Evolutionary conservation across 2,888 invertebrate genomes (phyloP).

Genomic region (Melikaiella ostensackeni): DNA sequence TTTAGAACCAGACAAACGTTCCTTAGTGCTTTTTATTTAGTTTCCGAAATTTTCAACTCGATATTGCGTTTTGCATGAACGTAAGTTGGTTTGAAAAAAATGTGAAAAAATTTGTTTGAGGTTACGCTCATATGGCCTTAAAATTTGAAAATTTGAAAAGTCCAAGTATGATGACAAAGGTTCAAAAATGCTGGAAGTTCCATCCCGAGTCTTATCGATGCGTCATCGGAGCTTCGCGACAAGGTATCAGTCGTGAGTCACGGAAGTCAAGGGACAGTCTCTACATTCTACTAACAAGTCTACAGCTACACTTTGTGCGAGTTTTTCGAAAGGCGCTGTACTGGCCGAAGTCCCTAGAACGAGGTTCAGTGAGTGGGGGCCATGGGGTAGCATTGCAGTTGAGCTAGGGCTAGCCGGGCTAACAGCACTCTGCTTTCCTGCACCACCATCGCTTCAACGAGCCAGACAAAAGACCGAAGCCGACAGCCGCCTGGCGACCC

Average conservation of each 20-base stretch:
- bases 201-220: no score
- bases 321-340: background rate
- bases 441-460: slow-evolving; percentile 53
- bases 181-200: background rate
- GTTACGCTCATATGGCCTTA: no score
- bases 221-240: no score
- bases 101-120: no score
- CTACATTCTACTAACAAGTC: background rate
- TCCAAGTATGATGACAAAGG: background rate
- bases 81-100: no score
- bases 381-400: slow-evolving; percentile 4
- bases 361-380: background rate
- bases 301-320: background rate
- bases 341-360: background rate
- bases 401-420: background rate
- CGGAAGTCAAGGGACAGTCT: background rate
- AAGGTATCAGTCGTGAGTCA: background rate
- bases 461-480: slow-evolving; percentile 67
- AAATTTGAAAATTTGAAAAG: background rate
- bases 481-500: slow-evolving; percentile 69
- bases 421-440: slow-evolving; percentile 52
- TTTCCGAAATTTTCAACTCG: no score
- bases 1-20: no score
- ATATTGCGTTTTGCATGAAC: no score
- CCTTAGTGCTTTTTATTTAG: no score